Evolutionary conservation across 1,140 invertebrate genomes (phyloP).

Genomic region (Propsilocerus akamusi): DNA sequence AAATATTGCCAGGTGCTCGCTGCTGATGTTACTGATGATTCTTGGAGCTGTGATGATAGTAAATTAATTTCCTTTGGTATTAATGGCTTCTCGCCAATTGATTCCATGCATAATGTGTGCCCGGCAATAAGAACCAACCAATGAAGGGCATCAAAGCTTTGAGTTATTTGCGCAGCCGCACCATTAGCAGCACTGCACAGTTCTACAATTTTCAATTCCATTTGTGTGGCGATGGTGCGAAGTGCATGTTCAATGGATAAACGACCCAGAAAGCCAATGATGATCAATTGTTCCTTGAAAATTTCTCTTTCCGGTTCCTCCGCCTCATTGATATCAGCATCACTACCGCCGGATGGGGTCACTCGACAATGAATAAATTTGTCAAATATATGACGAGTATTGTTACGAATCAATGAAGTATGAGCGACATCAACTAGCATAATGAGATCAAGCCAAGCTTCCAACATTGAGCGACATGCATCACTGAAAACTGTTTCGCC

Average conservation of each 20-base stretch:
- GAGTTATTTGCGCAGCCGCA: neutral
- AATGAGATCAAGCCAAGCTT: slow-evolving; percentile 42
- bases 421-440: slow-evolving; percentile 27
- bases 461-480: slow-evolving; percentile 49
- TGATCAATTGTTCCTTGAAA: slow-evolving; percentile 47
- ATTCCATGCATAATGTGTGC: slow-evolving; percentile 47
- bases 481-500: slow-evolving; percentile 50
- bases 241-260: slow-evolving; percentile 28
- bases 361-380: slow-evolving; percentile 52
- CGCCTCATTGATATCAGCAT: slow-evolving; percentile 38
- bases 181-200: slow-evolving; percentile 15
- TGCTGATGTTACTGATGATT: neutral
- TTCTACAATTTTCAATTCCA: slow-evolving; percentile 20
- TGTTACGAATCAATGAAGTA: slow-evolving; percentile 12
- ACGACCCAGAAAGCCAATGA: slow-evolving; percentile 34
- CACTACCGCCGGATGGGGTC: slow-evolving; percentile 44
- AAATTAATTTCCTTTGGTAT: slow-evolving; percentile 42
- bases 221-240: slow-evolving; percentile 19
- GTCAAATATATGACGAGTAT: slow-evolving; percentile 38
- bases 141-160: slow-evolving; percentile 51
- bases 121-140: slow-evolving; percentile 56
- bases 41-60: neutral
- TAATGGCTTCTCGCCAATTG: slow-evolving; percentile 44
- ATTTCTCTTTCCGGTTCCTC: slow-evolving; percentile 49
- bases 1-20: slow-evolving; percentile 23